Percentiles rank a stretch among this genome's conserved stretches.
Conservation (phyloP, 2,113 vertebrate genomes). For the Miniopterus natalensis region DNA sequence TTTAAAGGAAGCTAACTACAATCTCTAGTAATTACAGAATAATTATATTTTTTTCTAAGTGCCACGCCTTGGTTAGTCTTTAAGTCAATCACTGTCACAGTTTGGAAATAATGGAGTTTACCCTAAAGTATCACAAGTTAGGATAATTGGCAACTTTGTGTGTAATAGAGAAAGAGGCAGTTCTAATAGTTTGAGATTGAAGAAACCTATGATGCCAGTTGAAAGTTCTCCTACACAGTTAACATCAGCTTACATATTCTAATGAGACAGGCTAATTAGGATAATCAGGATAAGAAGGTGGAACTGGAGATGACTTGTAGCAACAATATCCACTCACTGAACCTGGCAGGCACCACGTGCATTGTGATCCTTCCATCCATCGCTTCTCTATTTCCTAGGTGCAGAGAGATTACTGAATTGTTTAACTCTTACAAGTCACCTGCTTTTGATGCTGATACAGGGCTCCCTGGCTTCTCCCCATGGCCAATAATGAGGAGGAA, state of each 20-base stretch:
- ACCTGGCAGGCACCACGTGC: background rate
- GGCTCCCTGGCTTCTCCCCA: background rate
- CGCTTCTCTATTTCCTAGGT: background rate
- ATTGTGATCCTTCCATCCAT: background rate
- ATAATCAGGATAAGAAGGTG: constrained; percentile 43
- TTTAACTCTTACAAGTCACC: background rate
- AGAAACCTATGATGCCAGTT: background rate
- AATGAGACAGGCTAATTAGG: background rate
- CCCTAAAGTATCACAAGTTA: constrained; percentile 11
- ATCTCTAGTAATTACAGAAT: background rate
- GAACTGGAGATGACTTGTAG: constrained; percentile 6
- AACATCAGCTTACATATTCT: constrained; percentile 1
- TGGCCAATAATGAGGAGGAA: background rate
- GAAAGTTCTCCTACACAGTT: background rate
- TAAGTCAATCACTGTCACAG: background rate
- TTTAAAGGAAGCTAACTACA: background rate
- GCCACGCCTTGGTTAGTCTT: constrained; percentile 19
- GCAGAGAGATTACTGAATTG: background rate
- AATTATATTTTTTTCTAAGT: background rate
- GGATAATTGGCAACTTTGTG: background rate
- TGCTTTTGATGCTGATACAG: background rate
- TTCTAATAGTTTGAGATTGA: constrained; percentile 12
- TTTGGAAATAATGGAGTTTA: constrained; percentile 50
- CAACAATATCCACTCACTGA: background rate
- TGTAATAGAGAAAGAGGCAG: constrained; percentile 25